Evolutionary conservation across 2,888 invertebrate genomes (phyloP).

Genomic region (Acronicta aceris): DNA sequence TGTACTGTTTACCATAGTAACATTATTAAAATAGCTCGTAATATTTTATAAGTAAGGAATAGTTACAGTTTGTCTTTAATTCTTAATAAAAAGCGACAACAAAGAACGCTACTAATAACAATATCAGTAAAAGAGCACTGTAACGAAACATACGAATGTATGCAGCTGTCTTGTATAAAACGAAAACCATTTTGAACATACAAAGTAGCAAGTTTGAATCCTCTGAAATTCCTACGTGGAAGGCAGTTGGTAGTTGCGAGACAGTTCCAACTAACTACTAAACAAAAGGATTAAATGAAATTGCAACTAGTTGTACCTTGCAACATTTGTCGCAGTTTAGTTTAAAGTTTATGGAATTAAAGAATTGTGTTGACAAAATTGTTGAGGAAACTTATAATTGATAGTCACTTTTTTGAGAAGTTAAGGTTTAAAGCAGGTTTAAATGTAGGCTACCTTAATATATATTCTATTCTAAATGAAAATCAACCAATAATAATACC

Average conservation of each 20-base stretch:
- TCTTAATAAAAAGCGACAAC: neutral
- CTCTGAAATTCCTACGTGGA: conserved; percentile 39
- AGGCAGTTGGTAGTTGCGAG: conserved; percentile 42
- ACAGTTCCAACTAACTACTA: conserved; percentile 51
- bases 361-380: conserved; percentile 1
- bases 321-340: conserved; percentile 32
- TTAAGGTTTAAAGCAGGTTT: too few species aligned
- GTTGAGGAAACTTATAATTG: neutral
- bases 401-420: too few species aligned
- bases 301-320: conserved; percentile 27
- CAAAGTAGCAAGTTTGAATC: conserved; percentile 55
- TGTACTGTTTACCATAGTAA: too few species aligned
- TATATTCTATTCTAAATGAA: too few species aligned
- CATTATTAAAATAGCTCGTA: too few species aligned
- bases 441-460: too few species aligned
- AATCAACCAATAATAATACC: too few species aligned
- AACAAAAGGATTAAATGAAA: conserved; percentile 60
- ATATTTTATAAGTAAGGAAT: too few species aligned
- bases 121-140: neutral
- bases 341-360: conserved; percentile 15
- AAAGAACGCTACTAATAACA: neutral
- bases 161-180: conserved; percentile 37
- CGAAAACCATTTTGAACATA: conserved; percentile 30
- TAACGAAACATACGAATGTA: conserved; percentile 22
- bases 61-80: too few species aligned